phyloP scores from a whole-genome alignment of 2,797 vertebrate species.

The Sternarchorhynchus goeldii region DNA sequence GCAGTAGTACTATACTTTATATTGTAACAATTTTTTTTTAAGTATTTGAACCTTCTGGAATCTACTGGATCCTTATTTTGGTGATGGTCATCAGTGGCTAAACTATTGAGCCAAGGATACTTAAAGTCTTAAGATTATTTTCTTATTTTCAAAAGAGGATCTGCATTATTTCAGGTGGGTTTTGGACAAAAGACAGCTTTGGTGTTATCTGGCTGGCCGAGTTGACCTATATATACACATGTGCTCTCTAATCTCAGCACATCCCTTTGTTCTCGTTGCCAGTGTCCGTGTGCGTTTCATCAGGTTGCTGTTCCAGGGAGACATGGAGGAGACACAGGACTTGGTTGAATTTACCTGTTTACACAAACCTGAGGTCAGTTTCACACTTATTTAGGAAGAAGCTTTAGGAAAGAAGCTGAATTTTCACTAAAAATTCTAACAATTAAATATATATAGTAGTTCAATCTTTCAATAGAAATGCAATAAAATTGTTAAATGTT shows the following conservation, averaged over 20 bases:
- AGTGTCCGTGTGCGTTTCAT: constrained; percentile 49
- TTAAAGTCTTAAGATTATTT: neutral
- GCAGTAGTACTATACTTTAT: too few species aligned
- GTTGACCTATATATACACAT: constrained; percentile 53
- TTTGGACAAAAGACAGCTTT: constrained; percentile 53
- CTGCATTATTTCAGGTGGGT: constrained; percentile 64
- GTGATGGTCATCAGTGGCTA: neutral
- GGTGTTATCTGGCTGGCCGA: constrained; percentile 46
- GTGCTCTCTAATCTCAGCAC: constrained; percentile 45
- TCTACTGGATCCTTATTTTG: constrained; percentile 8
- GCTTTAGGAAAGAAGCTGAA: too few species aligned
- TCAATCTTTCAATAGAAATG: too few species aligned
- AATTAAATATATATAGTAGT: too few species aligned
- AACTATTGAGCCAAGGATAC: neutral
- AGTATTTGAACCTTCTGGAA: too few species aligned
- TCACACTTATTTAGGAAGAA: too few species aligned
- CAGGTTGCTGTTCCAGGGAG: constrained; percentile 44
- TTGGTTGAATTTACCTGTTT: neutral
- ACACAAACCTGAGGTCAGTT: too few species aligned
- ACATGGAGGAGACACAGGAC: constrained; percentile 39
- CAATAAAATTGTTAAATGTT: too few species aligned
- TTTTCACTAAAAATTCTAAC: too few species aligned
- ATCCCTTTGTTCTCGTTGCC: constrained; percentile 62
- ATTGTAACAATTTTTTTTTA: too few species aligned
- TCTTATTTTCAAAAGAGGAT: constrained; percentile 16